Evolutionary conservation across 1,140 invertebrate species (phyloP).

Genomic region (Lysiphlebus fabarum): DNA sequence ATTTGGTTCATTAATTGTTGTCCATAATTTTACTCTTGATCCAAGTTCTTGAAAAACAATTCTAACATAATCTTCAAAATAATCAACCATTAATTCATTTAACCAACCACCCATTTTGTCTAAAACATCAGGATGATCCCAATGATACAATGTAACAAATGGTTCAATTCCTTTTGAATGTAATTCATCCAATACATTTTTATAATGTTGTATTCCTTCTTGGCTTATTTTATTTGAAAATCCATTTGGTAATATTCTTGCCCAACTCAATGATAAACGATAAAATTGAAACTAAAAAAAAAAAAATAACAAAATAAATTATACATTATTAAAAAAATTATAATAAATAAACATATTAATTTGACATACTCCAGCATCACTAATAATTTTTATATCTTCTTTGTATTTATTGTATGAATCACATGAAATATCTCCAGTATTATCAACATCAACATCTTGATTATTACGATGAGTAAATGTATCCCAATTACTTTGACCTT

Average conservation of each 20-base stretch:
- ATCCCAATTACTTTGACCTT: constrained; percentile 61
- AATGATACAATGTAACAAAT: constrained; percentile 68
- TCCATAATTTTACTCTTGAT: constrained; percentile 26
- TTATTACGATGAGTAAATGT: constrained; percentile 51
- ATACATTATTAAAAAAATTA: background rate
- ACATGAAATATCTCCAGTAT: constrained; percentile 59
- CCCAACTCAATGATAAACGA: constrained; percentile 64
- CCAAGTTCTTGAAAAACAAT: constrained; percentile 35
- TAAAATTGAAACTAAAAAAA: constrained; percentile 43
- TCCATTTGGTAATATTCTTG: constrained; percentile 58
- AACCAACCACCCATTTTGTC: constrained; percentile 65
- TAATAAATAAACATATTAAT: no score
- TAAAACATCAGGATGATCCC: constrained; percentile 65
- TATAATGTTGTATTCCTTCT: constrained; percentile 54
- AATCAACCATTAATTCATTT: constrained; percentile 51
- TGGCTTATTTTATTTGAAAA: constrained; percentile 41
- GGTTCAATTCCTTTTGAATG: constrained; percentile 52
- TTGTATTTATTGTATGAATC: constrained; percentile 61
- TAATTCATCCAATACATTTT: constrained; percentile 52
- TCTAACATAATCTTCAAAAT: constrained; percentile 35
- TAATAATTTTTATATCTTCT: constrained; percentile 56
- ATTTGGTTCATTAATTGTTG: constrained; percentile 39
- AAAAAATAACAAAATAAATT: constrained; percentile 13
- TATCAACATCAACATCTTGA: constrained; percentile 49
- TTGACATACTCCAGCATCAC: constrained; percentile 52